These are phyloP conservation scores for Girardinichthys multiradiatus DNA, from an alignment of 2,113 vertebrate genomes.

Conservation along the genomic window DNA sequence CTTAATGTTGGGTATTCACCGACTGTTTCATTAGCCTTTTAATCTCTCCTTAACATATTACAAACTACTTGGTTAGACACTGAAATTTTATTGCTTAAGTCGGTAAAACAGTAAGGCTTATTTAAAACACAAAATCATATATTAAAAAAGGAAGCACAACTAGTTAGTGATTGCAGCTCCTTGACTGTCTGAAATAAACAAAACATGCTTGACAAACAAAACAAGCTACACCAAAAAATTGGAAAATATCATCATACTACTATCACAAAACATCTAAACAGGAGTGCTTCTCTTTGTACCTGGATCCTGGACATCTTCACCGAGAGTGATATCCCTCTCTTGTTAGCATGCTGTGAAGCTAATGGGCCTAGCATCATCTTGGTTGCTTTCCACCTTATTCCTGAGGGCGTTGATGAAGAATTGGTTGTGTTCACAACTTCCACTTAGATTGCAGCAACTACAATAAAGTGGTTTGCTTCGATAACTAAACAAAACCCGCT, in stretches of 20 bases:
- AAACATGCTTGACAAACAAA: background rate
- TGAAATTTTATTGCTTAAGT: background rate
- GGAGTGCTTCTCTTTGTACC: background rate
- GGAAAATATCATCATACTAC: background rate
- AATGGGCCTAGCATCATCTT: background rate
- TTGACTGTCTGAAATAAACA: background rate
- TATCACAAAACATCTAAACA: background rate
- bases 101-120: background rate
- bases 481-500: background rate
- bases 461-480: background rate
- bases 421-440: too few species aligned
- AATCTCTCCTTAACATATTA: too few species aligned
- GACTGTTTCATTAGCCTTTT: too few species aligned
- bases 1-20: too few species aligned
- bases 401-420: too few species aligned
- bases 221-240: background rate
- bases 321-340: background rate
- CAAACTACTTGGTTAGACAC: background rate
- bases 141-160: background rate
- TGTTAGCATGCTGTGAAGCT: background rate
- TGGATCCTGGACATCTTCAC: too few species aligned
- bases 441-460: background rate
- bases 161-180: background rate
- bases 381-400: background rate
- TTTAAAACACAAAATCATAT: too few species aligned